A percentile compares a stretch with the other conserved stretches of the same genome.
Evolutionary conservation across 2,797 vertebrate genomes (phyloP).

Genomic region (Meda fulgida): DNA sequence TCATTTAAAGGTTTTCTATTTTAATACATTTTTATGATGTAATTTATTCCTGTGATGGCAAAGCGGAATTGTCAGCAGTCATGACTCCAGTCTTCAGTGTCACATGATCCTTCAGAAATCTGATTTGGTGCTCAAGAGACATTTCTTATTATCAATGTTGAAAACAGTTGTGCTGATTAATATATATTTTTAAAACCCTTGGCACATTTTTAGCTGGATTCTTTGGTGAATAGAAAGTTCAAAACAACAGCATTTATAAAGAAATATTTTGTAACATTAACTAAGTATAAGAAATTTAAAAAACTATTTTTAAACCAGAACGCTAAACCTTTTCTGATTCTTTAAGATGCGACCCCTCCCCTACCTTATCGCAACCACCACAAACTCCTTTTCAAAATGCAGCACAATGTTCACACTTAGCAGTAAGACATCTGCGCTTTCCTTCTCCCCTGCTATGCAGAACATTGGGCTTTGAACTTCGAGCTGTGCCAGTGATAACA

Average conservation of each 20-base stretch:
- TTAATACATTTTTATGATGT: not conserved
- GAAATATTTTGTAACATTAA: not conserved
- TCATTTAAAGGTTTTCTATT: not conserved
- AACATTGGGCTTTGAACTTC: constrained; percentile 32
- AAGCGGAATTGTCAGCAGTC: not conserved
- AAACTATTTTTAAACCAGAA: not conserved
- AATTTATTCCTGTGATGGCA: not conserved
- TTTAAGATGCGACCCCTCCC: constrained; percentile 6
- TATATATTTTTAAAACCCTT: not conserved
- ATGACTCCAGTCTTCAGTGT: not conserved
- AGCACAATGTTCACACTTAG: constrained; percentile 33
- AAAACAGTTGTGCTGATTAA: not conserved
- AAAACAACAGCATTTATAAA: not conserved
- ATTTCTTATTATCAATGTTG: not conserved
- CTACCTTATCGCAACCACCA: not conserved
- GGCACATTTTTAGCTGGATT: too few species aligned
- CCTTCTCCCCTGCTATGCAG: constrained; percentile 1
- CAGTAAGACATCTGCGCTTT: constrained; percentile 26
- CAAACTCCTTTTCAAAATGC: constrained; percentile 29
- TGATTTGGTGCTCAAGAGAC: not conserved
- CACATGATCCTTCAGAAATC: not conserved
- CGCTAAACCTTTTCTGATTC: constrained; percentile 14
- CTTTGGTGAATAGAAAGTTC: too few species aligned
- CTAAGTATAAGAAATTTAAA: too few species aligned
- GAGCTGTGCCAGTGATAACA: constrained; percentile 28